phyloP scores from a whole-genome alignment of 2,113 vertebrate genomes.

The Progne subis region DNA sequence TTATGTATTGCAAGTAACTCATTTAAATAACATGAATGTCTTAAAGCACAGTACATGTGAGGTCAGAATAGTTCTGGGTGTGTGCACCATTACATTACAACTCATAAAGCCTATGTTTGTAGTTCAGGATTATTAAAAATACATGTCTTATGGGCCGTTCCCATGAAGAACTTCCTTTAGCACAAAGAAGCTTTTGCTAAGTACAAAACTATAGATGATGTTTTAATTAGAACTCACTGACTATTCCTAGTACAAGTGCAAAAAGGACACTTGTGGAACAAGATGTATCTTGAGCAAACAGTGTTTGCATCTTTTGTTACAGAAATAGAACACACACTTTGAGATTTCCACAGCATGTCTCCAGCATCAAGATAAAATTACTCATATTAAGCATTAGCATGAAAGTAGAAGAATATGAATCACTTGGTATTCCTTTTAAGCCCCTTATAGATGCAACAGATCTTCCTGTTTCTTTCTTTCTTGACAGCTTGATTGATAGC shows the following conservation, averaged over 20 bases:
- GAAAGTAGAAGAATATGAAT: constrained; percentile 31
- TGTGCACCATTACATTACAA: background rate
- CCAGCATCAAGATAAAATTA: background rate
- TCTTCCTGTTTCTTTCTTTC: background rate
- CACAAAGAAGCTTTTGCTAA: background rate
- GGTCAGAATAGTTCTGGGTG: constrained; percentile 43
- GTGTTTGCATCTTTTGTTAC: background rate
- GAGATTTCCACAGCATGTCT: background rate
- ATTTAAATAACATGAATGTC: constrained; percentile 55
- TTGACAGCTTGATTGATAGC: background rate
- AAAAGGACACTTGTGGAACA: background rate
- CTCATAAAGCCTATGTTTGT: background rate
- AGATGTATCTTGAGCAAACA: constrained; percentile 15
- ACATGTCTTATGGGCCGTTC: background rate
- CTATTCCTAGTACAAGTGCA: background rate
- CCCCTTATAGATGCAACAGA: background rate
- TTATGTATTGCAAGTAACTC: constrained; percentile 36
- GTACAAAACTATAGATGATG: background rate
- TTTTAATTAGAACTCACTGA: background rate
- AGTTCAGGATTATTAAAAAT: constrained; percentile 26
- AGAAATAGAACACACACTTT: constrained; percentile 45
- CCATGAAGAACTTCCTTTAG: background rate
- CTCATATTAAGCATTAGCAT: constrained; percentile 18
- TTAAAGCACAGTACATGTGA: constrained; percentile 24
- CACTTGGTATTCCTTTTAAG: background rate